These are phyloP conservation scores for Cephus runcator DNA, from an alignment of 2,888 invertebrate genomes.

Conservation along the genomic window DNA sequence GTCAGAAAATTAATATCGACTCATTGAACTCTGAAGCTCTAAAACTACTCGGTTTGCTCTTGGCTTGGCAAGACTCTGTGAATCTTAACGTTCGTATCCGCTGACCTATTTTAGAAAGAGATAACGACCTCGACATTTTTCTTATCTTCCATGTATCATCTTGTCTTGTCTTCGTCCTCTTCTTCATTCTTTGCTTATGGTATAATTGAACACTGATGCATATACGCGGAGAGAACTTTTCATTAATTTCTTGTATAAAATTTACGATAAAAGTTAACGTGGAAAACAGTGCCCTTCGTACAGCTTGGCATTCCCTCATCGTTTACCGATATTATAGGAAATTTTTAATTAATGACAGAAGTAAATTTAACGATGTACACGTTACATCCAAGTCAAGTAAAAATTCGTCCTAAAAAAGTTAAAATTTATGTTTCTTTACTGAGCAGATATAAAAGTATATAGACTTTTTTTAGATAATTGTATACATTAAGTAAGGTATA, in stretches of 20 bases:
- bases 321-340: background rate
- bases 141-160: background rate
- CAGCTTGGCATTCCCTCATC: background rate
- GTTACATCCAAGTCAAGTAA: background rate
- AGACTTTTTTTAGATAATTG: too few species aligned
- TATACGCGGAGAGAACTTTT: background rate
- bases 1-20: conserved; percentile 37
- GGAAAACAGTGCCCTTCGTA: background rate
- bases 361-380: background rate
- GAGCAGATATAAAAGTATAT: background rate
- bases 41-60: conserved; percentile 11
- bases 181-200: conserved; percentile 9
- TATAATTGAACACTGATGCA: background rate
- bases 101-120: conserved; percentile 8
- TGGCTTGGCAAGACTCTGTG: conserved; percentile 5
- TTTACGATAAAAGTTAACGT: background rate
- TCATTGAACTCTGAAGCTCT: conserved; percentile 32
- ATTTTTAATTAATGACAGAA: background rate
- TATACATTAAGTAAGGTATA: background rate
- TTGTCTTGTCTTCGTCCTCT: background rate
- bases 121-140: background rate
- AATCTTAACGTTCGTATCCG: conserved; percentile 9
- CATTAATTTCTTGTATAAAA: background rate
- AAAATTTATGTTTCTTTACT: background rate
- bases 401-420: background rate